phyloP scores from a whole-genome alignment of 1,140 invertebrate species.

The Paracyclopina nana region DNA sequence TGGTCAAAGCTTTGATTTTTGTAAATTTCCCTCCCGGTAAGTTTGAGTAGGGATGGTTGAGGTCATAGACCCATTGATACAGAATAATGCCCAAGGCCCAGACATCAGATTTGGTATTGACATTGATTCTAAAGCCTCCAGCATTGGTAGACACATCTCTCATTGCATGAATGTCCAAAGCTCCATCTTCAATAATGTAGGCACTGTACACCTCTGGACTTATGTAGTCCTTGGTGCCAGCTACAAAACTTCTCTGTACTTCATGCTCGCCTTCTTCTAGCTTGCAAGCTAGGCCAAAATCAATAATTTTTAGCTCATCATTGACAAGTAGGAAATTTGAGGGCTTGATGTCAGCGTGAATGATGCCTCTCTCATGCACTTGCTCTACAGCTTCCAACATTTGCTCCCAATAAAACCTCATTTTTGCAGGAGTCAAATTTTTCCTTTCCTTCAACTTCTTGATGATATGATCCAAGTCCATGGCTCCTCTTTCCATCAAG shows the following conservation, averaged over 20 bases:
- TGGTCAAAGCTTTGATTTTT: constrained; percentile 1
- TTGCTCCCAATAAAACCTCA: constrained; percentile 9
- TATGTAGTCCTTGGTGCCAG: constrained; percentile 5
- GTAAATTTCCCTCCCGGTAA: constrained; percentile 3
- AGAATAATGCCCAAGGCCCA: constrained; percentile 10
- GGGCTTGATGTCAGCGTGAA: constrained; percentile 7
- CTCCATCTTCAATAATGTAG: not conserved
- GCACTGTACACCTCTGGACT: not conserved
- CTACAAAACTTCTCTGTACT: not conserved
- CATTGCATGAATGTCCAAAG: not conserved
- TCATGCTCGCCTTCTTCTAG: not conserved
- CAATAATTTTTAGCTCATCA: constrained; percentile 9
- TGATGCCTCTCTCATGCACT: constrained; percentile 5
- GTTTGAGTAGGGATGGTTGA: not conserved
- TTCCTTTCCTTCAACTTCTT: constrained; percentile 26
- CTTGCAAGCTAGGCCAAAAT: constrained; percentile 9
- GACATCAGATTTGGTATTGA: constrained; percentile 4
- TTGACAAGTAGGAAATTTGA: constrained; percentile 4
- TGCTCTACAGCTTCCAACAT: constrained; percentile 5
- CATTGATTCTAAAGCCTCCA: not conserved
- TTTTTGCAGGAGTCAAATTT: not conserved
- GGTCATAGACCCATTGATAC: constrained; percentile 9
- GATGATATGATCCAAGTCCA: constrained; percentile 44
- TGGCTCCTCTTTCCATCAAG: constrained; percentile 80
- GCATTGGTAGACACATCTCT: not conserved